Conservation (phyloP, 1,140 invertebrate species). For the Physella acuta region DNA sequence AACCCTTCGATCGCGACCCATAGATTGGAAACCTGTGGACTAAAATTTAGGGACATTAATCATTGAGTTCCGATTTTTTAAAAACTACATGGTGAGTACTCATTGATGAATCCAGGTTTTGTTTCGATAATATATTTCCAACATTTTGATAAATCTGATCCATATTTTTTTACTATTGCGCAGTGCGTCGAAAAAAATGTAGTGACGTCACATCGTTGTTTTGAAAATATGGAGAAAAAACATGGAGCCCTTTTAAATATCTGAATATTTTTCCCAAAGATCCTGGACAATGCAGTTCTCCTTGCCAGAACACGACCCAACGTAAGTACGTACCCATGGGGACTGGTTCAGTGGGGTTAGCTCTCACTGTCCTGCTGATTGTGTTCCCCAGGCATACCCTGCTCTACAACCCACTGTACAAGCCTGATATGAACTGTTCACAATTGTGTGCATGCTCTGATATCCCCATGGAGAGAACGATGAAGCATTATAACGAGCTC, state of each 20-base stretch:
- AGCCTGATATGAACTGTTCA: slow-evolving; percentile 12
- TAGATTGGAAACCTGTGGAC: too few relatives aligned
- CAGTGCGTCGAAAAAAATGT: too few relatives aligned
- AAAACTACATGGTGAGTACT: too few relatives aligned
- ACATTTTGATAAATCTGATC: too few relatives aligned
- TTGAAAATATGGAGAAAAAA: background rate
- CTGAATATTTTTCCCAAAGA: background rate
- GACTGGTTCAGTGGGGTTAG: background rate
- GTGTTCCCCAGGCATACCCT: background rate
- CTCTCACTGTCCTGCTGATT: background rate
- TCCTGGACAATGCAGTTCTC: background rate
- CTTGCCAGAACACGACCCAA: background rate
- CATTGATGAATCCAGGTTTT: too few relatives aligned
- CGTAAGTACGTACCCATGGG: background rate
- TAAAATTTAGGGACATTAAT: too few relatives aligned
- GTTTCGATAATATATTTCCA: too few relatives aligned
- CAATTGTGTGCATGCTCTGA: background rate
- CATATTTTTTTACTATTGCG: too few relatives aligned
- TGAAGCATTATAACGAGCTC: slow-evolving; percentile 7
- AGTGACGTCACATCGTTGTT: background rate
- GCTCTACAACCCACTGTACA: background rate
- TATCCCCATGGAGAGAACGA: background rate
- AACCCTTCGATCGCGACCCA: too few relatives aligned
- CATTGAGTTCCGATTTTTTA: too few relatives aligned
- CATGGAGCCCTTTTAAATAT: slow-evolving; percentile 1